Evolutionary conservation across 64 coral and sea anemone species (phyloP), one percentile per base, ranked within the genome.

Genomic region (Catalaphyllia jardinei): DNA sequence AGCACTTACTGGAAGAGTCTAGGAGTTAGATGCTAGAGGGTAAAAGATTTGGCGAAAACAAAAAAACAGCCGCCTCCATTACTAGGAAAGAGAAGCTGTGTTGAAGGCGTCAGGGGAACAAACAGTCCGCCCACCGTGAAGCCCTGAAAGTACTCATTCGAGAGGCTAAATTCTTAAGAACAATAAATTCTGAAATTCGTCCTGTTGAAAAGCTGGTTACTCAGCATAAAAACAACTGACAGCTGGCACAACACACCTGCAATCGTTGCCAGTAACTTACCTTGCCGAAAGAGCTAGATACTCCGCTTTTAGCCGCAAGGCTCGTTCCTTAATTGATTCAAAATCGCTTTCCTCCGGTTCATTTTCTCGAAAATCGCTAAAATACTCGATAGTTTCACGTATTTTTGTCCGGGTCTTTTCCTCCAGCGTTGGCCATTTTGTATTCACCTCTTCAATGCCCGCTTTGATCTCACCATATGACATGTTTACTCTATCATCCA

Each of bases 361-460:
- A 31, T 67, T 65, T 12, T 62, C 15, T 61, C 29, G 29, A 42
- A 65, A 83, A 31, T 10, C 31, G 6, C 7, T 20, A 10, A 83
- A 83, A 83, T 65, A 83, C 39, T 83, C 60, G 19, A 35, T 31
- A 0, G 79, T 83, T 46, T 83, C 79, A 0, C 67, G 22, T 18
- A 83, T 38, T 60, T 63, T 83, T 18, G 29, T 0, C 16, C 20
- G 57, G 1, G 79, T 83, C n/a, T 62, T 31, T n/a, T 65, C 65
- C 24, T 83, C 79, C 16, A 83, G 59, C 11, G 33, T 28, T 83
- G 31, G 0, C 79, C 79, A 83, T 42, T 64, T 61, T 22, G 30
- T 31, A 59, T 14, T 79, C 29, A 83, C 46, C 0, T 62, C 1
- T 9, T 83, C 59, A 10, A 83, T 33, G 8, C 67, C 16, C 20